Percentiles rank a stretch among this genome's conserved stretches.
phyloP scores from a whole-genome alignment of 2,113 vertebrate species.

The Indicator indicator region DNA sequence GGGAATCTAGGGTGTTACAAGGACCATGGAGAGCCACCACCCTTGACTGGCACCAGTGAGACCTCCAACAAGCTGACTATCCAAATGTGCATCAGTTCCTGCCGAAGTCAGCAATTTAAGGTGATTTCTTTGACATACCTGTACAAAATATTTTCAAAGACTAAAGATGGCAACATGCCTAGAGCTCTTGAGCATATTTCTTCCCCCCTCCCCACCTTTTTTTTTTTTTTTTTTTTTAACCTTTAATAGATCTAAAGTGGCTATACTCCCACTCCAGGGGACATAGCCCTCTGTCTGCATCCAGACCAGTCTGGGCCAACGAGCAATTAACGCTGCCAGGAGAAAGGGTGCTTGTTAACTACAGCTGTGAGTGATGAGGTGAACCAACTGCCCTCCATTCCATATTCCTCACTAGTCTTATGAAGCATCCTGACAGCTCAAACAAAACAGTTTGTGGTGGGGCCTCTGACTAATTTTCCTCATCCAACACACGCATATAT shows the following conservation, averaged over 20 bases:
- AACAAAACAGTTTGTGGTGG: background rate
- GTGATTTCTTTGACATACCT: conserved; percentile 67
- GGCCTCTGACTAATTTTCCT: background rate
- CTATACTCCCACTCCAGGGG: background rate
- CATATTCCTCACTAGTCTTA: background rate
- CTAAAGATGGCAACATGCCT: background rate
- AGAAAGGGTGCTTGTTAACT: background rate
- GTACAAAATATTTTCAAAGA: background rate
- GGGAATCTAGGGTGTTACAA: conserved; percentile 96
- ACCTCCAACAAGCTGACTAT: conserved; percentile 95
- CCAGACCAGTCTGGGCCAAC: background rate
- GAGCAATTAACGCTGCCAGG: background rate
- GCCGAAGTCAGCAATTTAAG: conserved; percentile 91
- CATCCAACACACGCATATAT: background rate
- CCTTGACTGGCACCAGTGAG: conserved; percentile 89
- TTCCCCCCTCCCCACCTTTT: rapidly evolving
- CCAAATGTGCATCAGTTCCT: conserved; percentile 94
- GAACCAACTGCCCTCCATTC: background rate
- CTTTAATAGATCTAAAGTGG: background rate
- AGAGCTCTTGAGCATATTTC: background rate
- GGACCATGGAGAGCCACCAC: conserved; percentile 92
- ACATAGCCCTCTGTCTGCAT: background rate
- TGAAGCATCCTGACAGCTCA: background rate
- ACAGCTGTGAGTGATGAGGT: background rate
- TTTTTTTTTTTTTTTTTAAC: background rate